Percentiles rank a stretch among this genome's conserved stretches.
These are phyloP conservation scores for Helicoverpa assulta DNA, from an alignment of 2,888 invertebrate genomes.

Conservation along the genomic window DNA sequence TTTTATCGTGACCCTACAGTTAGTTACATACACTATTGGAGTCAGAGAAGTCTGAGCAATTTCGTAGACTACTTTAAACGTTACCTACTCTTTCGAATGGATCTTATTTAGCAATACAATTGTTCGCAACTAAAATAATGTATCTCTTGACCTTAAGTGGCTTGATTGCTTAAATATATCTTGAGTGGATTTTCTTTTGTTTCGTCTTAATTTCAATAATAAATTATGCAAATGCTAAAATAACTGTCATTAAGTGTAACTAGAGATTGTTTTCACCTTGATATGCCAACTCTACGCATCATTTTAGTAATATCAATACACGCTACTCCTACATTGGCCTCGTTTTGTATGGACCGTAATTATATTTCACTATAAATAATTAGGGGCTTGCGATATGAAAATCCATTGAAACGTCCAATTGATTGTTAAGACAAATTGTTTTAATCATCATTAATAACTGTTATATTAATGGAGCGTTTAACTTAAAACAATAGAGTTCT, in stretches of 20 bases:
- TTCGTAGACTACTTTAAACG: constrained; percentile 10
- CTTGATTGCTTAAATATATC: constrained; percentile 35
- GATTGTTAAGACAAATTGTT: constrained; percentile 14
- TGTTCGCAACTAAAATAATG: constrained; percentile 42
- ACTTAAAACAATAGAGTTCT: too few relatives aligned
- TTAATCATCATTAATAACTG: not conserved
- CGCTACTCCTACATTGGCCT: constrained; percentile 27
- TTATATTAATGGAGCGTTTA: too few relatives aligned
- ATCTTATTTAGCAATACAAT: constrained; percentile 36
- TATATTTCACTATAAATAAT: constrained; percentile 40
- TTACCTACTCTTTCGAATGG: constrained; percentile 30
- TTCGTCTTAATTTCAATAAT: constrained; percentile 30
- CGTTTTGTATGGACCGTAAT: constrained; percentile 26
- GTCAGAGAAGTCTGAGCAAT: not conserved
- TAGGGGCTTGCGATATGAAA: constrained; percentile 5
- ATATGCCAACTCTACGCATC: constrained; percentile 36
- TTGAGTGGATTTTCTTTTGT: constrained; percentile 11
- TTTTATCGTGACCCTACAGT: not conserved
- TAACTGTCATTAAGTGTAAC: constrained; percentile 40
- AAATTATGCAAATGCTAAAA: constrained; percentile 30
- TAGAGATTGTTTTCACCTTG: constrained; percentile 50
- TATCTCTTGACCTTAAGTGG: constrained; percentile 29
- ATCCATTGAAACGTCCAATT: constrained; percentile 24
- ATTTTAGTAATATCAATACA: constrained; percentile 40
- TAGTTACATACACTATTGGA: not conserved